Conservation (phyloP, 1,140 invertebrate species). For the Drosophila carrolli region DNA sequence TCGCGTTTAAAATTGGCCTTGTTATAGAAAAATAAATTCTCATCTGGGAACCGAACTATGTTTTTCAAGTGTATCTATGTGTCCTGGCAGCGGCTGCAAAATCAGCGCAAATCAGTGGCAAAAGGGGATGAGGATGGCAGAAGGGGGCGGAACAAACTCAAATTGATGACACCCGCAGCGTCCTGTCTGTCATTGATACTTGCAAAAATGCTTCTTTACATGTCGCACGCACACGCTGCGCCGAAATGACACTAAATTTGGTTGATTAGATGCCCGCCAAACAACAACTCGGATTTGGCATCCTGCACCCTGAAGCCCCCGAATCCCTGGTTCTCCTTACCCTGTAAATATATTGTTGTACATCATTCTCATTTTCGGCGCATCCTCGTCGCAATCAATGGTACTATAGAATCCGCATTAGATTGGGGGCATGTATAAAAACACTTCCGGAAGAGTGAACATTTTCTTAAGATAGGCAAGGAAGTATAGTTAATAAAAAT, state of each 20-base stretch:
- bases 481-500: no score
- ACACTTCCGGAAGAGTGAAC: background rate
- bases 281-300: constrained; percentile 34
- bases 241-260: constrained; percentile 77
- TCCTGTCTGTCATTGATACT: constrained; percentile 66
- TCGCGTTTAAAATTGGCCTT: no score
- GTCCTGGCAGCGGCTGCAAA: constrained; percentile 53
- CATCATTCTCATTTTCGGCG: constrained; percentile 7
- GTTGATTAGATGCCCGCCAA: constrained; percentile 76
- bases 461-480: no score
- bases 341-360: constrained; percentile 16
- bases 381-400: constrained; percentile 20
- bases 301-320: background rate
- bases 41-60: background rate
- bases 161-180: constrained; percentile 80
- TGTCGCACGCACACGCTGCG: constrained; percentile 61
- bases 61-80: constrained; percentile 13
- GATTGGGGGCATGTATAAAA: background rate
- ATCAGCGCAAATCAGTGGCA: constrained; percentile 69
- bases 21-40: no score
- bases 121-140: constrained; percentile 2
- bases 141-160: constrained; percentile 55
- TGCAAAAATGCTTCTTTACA: constrained; percentile 61
- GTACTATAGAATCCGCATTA: constrained; percentile 4
- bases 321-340: background rate